Percentiles rank a stretch among this genome's conserved stretches.
These are phyloP conservation scores for Callimorpha dominula DNA, from an alignment of 2,888 invertebrate species.

Conservation along the genomic window DNA sequence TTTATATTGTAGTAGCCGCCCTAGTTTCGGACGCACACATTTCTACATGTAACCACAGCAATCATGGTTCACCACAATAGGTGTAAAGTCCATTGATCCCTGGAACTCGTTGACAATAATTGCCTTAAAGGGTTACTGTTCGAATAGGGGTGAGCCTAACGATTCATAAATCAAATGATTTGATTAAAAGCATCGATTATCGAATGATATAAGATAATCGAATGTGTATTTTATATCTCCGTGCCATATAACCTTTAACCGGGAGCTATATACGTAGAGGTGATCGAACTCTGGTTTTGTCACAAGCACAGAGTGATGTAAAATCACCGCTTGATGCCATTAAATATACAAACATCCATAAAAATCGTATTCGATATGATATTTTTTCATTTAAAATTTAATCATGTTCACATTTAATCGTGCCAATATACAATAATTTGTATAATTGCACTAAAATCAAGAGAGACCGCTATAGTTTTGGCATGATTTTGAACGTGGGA, in stretches of 20 bases:
- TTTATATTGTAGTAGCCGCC: background rate
- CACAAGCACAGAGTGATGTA: background rate
- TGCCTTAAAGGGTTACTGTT: conserved; percentile 29
- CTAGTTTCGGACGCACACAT: conserved; percentile 2
- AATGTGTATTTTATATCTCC: background rate
- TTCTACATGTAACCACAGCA: conserved; percentile 15
- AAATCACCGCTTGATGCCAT: background rate
- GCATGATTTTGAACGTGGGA: too few species aligned
- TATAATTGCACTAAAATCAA: too few species aligned
- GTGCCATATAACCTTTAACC: background rate
- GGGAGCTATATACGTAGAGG: background rate
- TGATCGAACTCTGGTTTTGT: background rate
- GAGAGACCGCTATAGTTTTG: too few species aligned
- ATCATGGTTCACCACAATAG: conserved; percentile 18
- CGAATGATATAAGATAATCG: background rate
- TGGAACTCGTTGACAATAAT: conserved; percentile 27
- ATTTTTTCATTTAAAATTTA: too few species aligned
- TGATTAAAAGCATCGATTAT: background rate
- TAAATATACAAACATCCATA: background rate
- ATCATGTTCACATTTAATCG: too few species aligned
- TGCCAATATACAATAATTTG: too few species aligned
- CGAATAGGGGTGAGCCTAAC: conserved; percentile 10
- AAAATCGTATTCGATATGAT: too few species aligned
- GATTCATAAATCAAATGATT: conserved; percentile 15
- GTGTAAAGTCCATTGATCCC: conserved; percentile 16